Base-by-base conservation (phyloP, 1,140 invertebrate genomes). In the Batillaria attramentaria region DNA sequence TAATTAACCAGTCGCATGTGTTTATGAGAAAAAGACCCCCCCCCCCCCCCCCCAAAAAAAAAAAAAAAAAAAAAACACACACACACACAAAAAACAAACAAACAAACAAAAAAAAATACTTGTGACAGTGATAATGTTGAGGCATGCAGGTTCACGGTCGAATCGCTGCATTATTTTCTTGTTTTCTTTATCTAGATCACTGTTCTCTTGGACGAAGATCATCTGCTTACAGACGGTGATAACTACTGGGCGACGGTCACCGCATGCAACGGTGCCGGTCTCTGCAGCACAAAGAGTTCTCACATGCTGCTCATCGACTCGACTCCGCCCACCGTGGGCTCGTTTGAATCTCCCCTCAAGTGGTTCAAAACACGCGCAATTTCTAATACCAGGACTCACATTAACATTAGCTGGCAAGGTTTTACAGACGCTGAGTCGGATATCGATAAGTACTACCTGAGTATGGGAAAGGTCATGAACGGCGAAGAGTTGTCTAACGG, bases 241-340 rank as follows among this genome's bases (percentile, higher is more conserved):
- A 57, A 28, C 2, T 86, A 87, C 65, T 77, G 66, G 62, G 76
- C 77, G 6, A 35, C 57, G 18, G 82, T 87, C 31, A 83, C 83
- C 0, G 81, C 81, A 5, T 87, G 86, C 72, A 87, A 87, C 60
- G 78, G 74, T 31, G 86, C 85, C 2, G 80, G 68, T 31, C 77
- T 86, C 24, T 87, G 86, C 77, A 43, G 77, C 6, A 69, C 75
- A 37, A 54, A 60, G 31, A n/a, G 62, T 13, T 79, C 75, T 54
- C 68, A 79, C n/a, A 35, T 41, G 20, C 24, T 85, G 16, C 28
- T 81, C 18, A 76, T 86, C 24, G 86, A 87, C 69, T 78, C 73
- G 33, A 83, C 83, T 1, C 79, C 81, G 28, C 86, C 86, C 28
- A 77, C 80, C 41, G 46, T 81, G 20, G 86, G 86, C 18, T 78